Conservation (phyloP, 2,113 vertebrate species). For the pig (Sus scrofa) region T2T-Sscrofa CM000829.6:63915501-63916000, state of each 20-base stretch:
- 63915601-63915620: neutral
- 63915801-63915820: no score
- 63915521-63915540: neutral
- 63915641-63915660: neutral
- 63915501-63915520: neutral
- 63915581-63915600: neutral
- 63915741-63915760: neutral
- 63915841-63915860: no score
- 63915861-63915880: no score
- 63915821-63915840: no score
- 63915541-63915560: neutral
- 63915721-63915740: neutral
- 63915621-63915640: neutral
- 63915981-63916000: neutral
- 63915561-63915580: neutral
- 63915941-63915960: no score
- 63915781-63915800: no score
- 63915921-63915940: no score
- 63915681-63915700: neutral
- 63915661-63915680: neutral
- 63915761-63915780: no score
- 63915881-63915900: no score
- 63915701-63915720: neutral
- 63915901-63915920: no score
- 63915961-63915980: neutral